Conservation (phyloP, 2,797 vertebrate genomes). For the Denticeps clupeoides region DNA sequence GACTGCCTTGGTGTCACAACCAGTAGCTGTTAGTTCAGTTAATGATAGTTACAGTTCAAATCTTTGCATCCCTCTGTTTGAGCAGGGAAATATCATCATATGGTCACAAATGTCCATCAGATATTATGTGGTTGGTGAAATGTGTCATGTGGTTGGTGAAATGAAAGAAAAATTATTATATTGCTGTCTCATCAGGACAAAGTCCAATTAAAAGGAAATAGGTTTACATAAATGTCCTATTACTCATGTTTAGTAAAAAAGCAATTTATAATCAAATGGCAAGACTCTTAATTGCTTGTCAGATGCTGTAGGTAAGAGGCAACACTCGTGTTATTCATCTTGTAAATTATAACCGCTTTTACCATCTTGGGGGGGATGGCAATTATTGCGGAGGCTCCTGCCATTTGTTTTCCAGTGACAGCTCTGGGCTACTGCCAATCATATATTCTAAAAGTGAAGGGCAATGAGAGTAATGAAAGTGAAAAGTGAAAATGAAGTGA, state of each 20-base stretch:
- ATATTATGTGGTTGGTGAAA: too few relatives aligned
- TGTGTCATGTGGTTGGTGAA: too few relatives aligned
- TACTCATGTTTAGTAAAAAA: conserved; percentile 30
- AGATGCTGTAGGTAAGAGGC: conserved; percentile 27
- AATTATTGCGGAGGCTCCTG: conserved; percentile 31
- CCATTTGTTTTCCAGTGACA: conserved; percentile 29
- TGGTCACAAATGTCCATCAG: too few relatives aligned
- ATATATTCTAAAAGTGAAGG: conserved; percentile 9
- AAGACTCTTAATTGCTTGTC: conserved; percentile 40
- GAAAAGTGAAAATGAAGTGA: not conserved
- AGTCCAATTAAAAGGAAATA: conserved; percentile 30
- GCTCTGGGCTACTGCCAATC: conserved; percentile 29
- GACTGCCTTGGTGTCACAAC: too few relatives aligned
- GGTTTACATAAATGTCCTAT: conserved; percentile 31
- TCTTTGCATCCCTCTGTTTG: too few relatives aligned
- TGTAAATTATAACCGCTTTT: conserved; percentile 23
- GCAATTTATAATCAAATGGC: conserved; percentile 26
- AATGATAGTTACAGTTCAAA: too few relatives aligned
- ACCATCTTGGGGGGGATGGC: conserved; percentile 12
- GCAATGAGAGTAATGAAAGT: conserved; percentile 23
- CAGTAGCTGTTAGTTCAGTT: too few relatives aligned
- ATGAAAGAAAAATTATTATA: conserved; percentile 30
- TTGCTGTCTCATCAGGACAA: conserved; percentile 33
- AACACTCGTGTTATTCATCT: conserved; percentile 24
- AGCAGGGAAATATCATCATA: too few relatives aligned